Evolutionary conservation across 2,113 vertebrate genomes (phyloP), one percentile per base, ranked within the genome.

Genomic region (Cryptomyrus ogoouensis): DNA sequence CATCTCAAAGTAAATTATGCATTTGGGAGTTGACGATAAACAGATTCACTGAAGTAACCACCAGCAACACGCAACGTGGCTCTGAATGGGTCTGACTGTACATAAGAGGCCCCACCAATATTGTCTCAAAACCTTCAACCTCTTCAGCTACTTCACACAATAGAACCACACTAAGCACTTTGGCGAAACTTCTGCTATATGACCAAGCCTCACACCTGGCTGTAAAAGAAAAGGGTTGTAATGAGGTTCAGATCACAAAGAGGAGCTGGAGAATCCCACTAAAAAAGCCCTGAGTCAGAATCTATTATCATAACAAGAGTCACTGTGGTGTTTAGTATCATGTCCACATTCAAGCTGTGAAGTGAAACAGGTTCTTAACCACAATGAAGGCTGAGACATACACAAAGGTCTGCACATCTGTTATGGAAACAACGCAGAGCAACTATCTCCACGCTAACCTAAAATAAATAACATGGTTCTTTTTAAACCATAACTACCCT

Each of bases 401-500:
- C 5, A 53, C 47, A 84, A 80, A 80, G 35, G 17, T 47, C 44
- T 46, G 21, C 19, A 44, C 44, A 31, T 87, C 31, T 53, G 85
- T 87, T 35, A 87, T 19, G 27, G 49, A 87, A 27, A 35, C 85
- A 87, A 27, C 50, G 31, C 47, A 47, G 27, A 39, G 50, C 85
- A 87, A 53, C 85, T 49, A 31, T 27, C 15, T 86, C 47, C 47
- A 50, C 13, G 24, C 46, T 86, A 50, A 86, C 47, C 47, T 53
- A 87, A 56, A 7, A 87, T 53, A 87, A 87, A 21, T 24, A 83
- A 84, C 24, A 31, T 35, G 50, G 17, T 24, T 53, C 49, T 53
- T 87, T 87, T 87, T 87, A 87, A 87, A 52, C 50, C 85, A 39
- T 47, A 87, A 35, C 53, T 87, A 87, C 50, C 50, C 85, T 17